Conservation (phyloP, 2,888 invertebrate species). For the Cantharis rufa region DNA sequence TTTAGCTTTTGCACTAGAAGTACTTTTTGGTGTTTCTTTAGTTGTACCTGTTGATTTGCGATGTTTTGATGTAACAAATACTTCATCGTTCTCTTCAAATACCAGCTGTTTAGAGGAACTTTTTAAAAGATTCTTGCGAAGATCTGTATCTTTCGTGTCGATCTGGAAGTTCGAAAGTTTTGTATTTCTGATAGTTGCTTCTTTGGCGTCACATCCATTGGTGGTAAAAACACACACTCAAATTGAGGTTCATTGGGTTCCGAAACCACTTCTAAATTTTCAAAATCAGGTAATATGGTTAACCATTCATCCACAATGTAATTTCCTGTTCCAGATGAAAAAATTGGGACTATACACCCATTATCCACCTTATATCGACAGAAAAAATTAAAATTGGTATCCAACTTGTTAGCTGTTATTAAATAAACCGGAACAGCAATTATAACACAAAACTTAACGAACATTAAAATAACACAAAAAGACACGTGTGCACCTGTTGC, state of each 20-base stretch:
- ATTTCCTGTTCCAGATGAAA: background rate
- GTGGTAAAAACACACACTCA: background rate
- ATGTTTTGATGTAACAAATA: background rate
- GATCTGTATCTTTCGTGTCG: background rate
- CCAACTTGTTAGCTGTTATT: background rate
- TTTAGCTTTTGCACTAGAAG: constrained; percentile 42
- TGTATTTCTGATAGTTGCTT: background rate
- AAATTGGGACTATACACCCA: constrained; percentile 1
- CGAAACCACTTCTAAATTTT: background rate
- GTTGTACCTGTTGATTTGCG: background rate
- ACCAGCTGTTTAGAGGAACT: background rate
- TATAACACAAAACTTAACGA: background rate
- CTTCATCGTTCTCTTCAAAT: background rate
- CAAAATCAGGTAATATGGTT: background rate
- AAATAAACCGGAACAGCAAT: background rate
- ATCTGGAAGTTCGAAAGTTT: background rate
- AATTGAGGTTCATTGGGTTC: background rate
- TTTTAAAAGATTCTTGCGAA: background rate
- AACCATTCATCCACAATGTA: background rate
- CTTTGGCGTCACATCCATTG: background rate
- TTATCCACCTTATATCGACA: constrained; percentile 25
- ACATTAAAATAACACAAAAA: background rate
- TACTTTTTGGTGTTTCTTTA: constrained; percentile 21
- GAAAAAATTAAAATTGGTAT: constrained; percentile 1
- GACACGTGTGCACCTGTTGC: constrained; percentile 3